Evolutionary conservation across 2,888 invertebrate genomes (phyloP).

Genomic region (Lobophora halterata): DNA sequence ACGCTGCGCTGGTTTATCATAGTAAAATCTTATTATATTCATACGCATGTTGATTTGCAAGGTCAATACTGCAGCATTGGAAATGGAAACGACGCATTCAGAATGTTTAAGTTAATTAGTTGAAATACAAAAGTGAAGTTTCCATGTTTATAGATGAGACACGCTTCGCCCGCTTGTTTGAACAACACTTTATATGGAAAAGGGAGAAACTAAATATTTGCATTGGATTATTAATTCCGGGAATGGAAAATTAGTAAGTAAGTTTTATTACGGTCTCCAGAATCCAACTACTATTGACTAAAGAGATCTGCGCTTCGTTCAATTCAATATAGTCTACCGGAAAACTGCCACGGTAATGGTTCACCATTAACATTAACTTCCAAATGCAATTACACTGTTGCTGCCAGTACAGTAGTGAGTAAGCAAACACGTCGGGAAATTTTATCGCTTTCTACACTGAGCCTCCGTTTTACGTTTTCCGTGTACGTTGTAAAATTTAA

Average conservation of each 20-base stretch:
- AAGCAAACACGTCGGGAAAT: slow-evolving; percentile 45
- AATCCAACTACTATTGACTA: slow-evolving; percentile 5
- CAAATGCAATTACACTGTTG: slow-evolving; percentile 53
- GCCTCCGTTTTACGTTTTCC: slow-evolving; percentile 37
- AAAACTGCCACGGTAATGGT: slow-evolving; percentile 46
- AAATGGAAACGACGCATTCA: slow-evolving; percentile 19
- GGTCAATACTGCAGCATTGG: slow-evolving; percentile 6
- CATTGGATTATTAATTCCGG: too few relatives aligned
- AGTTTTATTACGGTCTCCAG: neutral
- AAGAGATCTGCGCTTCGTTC: slow-evolving; percentile 32
- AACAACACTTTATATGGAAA: slow-evolving; percentile 15
- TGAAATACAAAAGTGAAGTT: slow-evolving; percentile 11
- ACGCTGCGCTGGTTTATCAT: too few relatives aligned
- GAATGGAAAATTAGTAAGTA: slow-evolving; percentile 2
- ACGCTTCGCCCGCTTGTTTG: slow-evolving; percentile 21
- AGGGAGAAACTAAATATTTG: slow-evolving; percentile 4
- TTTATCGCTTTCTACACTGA: slow-evolving; percentile 60
- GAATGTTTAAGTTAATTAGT: slow-evolving; percentile 20
- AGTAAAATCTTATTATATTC: too few relatives aligned
- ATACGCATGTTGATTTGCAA: slow-evolving; percentile 5
- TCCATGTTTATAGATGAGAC: slow-evolving; percentile 30
- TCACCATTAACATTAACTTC: slow-evolving; percentile 45
- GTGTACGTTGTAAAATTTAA: slow-evolving; percentile 36
- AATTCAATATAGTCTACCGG: slow-evolving; percentile 35
- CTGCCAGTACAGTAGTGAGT: slow-evolving; percentile 29